phyloP scores from a whole-genome alignment of 92 coral and sea anemone species.

The Phymanthus crucifer region DNA sequence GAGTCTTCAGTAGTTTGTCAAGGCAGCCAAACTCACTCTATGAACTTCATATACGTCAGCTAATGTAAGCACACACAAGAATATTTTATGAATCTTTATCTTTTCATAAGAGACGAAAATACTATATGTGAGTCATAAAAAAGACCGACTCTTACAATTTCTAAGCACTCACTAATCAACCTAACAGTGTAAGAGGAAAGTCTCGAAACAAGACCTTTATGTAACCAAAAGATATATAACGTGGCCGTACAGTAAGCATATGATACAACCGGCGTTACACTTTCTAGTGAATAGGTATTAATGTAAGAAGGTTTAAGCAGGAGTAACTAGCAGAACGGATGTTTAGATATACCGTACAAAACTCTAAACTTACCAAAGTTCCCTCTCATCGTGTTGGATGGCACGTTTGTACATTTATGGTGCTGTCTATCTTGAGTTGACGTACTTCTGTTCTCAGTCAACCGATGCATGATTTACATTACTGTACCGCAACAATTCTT shows the following conservation, averaged over 20 bases:
- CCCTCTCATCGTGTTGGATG: not conserved
- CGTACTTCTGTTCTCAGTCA: conserved; percentile 11
- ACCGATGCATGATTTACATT: conserved; percentile 7
- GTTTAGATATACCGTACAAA: not conserved
- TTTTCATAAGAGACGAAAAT: not conserved
- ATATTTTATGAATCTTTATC: not conserved
- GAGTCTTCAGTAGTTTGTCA: not conserved
- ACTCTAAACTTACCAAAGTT: not conserved
- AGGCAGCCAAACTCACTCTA: not conserved
- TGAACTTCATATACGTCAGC: conserved; percentile 2
- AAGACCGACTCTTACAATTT: not conserved
- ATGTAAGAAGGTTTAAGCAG: not conserved
- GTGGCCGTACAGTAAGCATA: conserved; percentile 2
- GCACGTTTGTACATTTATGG: conserved; percentile 8
- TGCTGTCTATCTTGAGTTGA: not conserved
- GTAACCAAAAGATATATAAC: not conserved
- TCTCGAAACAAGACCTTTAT: not conserved
- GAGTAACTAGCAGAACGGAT: not conserved
- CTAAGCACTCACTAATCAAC: not conserved
- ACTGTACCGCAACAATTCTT: conserved; percentile 6
- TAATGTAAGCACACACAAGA: not conserved
- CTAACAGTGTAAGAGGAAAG: not conserved
- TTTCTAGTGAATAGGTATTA: not conserved
- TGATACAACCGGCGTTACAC: conserved; percentile 7
- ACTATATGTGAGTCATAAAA: too few relatives aligned